Conservation (phyloP, 2,888 invertebrate genomes). For the Cremastinae sp. region DNA sequence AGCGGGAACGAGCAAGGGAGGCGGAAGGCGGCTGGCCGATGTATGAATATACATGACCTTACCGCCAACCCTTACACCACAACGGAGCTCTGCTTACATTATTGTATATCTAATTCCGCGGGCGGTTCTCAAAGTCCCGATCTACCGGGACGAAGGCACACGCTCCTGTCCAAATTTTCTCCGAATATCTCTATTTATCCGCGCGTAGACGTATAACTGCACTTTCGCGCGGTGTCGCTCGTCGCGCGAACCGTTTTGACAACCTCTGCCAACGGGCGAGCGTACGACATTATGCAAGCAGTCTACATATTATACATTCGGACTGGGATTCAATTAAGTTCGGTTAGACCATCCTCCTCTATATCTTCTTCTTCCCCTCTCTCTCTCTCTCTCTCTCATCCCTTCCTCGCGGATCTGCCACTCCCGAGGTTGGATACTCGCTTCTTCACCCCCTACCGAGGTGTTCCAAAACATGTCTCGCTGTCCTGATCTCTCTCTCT, state of each 20-base stretch:
- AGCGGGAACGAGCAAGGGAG: constrained; percentile 71
- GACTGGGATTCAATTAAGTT: constrained; percentile 81
- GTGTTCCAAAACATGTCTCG: constrained; percentile 72
- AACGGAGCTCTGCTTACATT: constrained; percentile 80
- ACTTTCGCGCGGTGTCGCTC: constrained; percentile 31
- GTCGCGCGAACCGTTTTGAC: constrained; percentile 62
- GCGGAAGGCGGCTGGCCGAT: constrained; percentile 71
- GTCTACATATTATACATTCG: constrained; percentile 81
- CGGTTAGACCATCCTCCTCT: constrained; percentile 75
- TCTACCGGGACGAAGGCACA: constrained; percentile 25
- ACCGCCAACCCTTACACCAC: constrained; percentile 79
- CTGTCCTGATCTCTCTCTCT: constrained; percentile 35
- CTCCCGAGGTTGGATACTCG: constrained; percentile 38
- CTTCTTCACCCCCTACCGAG: constrained; percentile 65
- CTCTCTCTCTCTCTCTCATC: constrained; percentile 48
- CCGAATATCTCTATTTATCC: neutral
- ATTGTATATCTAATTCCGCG: constrained; percentile 81
- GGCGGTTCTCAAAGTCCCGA: constrained; percentile 77
- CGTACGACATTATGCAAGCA: constrained; percentile 80
- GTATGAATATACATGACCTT: constrained; percentile 81
- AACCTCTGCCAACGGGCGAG: constrained; percentile 70
- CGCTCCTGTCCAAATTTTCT: too few relatives aligned
- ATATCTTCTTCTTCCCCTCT: neutral
- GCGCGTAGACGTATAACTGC: neutral
- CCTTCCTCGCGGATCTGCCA: constrained; percentile 50